A percentile compares a stretch with the other conserved stretches of the same genome.
These are phyloP conservation scores for Diplodus sargus DNA, from an alignment of 2,797 vertebrate species.

Conservation along the genomic window DNA sequence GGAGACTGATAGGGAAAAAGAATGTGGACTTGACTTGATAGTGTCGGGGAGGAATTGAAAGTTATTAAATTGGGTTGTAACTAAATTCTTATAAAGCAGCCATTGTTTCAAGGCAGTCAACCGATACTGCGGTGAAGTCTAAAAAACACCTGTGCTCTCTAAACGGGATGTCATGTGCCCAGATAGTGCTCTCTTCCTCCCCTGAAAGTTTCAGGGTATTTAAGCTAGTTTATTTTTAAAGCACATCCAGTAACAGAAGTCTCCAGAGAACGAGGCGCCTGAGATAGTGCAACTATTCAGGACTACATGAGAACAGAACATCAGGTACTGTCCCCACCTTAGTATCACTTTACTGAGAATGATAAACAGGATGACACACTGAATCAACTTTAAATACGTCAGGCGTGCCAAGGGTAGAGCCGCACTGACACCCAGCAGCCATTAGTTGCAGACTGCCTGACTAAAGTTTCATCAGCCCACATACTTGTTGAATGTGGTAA, in stretches of 20 bases:
- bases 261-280: slow-evolving; percentile 20
- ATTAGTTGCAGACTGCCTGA: neutral
- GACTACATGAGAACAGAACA: neutral
- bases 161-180: slow-evolving; percentile 12
- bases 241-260: neutral
- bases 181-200: slow-evolving; percentile 33
- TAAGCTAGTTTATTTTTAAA: slow-evolving; percentile 42
- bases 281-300: neutral
- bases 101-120: neutral
- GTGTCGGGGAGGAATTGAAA: neutral
- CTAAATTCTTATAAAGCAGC: neutral
- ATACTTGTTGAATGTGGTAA: neutral
- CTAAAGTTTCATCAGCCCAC: neutral
- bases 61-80: neutral
- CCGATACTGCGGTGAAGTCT: neutral
- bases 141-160: neutral
- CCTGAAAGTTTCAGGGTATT: slow-evolving; percentile 12
- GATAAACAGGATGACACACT: neutral
- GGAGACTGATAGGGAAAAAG: neutral
- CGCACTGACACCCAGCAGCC: too few species aligned
- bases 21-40: neutral
- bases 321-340: neutral
- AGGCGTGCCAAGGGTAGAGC: neutral
- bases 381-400: neutral
- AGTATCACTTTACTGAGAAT: slow-evolving; percentile 14